Percentiles rank a stretch among this genome's conserved stretches.
Conservation (phyloP, 37 sponge, comb jelly and placozoan species). For the Theonella swinhoei region DNA sequence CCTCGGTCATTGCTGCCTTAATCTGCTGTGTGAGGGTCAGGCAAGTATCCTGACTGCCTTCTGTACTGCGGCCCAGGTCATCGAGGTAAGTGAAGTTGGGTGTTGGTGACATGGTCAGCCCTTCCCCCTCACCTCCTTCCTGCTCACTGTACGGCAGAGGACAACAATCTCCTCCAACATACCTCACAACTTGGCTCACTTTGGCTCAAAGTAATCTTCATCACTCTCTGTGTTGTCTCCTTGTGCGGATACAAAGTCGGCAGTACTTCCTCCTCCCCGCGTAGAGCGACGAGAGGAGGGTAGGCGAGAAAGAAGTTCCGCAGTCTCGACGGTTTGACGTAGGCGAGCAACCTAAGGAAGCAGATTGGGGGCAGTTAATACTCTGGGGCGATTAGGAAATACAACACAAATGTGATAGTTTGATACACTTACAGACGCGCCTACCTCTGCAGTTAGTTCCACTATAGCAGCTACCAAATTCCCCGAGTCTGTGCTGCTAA, state of each 20-base stretch:
- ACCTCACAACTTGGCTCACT: no score
- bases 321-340: slow-evolving; percentile 12
- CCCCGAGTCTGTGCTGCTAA: neutral
- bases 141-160: neutral
- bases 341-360: neutral
- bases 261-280: neutral
- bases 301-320: neutral
- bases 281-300: neutral
- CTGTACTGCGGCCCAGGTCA: slow-evolving; percentile 24
- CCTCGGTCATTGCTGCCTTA: slow-evolving; percentile 10
- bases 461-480: slow-evolving; percentile 16
- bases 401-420: no score
- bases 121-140: neutral
- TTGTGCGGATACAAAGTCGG: slow-evolving; percentile 50
- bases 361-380: no score
- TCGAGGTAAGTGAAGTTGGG: slow-evolving; percentile 8
- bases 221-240: slow-evolving; percentile 30
- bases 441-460: slow-evolving; percentile 44
- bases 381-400: no score
- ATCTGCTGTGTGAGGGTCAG: slow-evolving; percentile 23
- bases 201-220: slow-evolving; percentile 39
- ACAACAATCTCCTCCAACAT: no score
- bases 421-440: no score
- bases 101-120: neutral
- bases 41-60: slow-evolving; percentile 49